Evolutionary conservation across 2,113 vertebrate species (phyloP).

Genomic region (Sceloporus tristichus): DNA sequence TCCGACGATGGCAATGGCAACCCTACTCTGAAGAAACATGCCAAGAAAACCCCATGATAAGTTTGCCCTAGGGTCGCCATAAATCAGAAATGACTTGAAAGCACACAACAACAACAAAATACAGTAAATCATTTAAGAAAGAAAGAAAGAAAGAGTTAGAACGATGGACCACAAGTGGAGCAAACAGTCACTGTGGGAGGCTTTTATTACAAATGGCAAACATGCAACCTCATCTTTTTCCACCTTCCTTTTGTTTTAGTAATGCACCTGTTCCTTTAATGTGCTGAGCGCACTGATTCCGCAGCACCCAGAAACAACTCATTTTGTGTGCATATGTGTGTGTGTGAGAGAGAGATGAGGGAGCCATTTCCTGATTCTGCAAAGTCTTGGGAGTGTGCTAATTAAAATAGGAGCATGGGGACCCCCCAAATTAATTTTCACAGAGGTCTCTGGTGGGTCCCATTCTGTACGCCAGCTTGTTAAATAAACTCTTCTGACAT

Average conservation of each 20-base stretch:
- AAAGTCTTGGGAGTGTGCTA: constrained; percentile 6
- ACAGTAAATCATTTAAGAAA: too few species aligned
- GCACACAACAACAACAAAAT: too few species aligned
- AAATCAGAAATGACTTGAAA: too few species aligned
- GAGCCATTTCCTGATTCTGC: not conserved
- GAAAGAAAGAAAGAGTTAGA: too few species aligned
- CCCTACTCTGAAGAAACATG: too few species aligned
- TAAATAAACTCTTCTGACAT: constrained; percentile 19
- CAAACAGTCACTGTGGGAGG: too few species aligned
- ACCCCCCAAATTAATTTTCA: constrained; percentile 23
- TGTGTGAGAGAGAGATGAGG: not conserved
- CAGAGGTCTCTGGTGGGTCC: constrained; percentile 16
- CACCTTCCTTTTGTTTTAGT: not conserved
- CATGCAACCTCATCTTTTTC: not conserved
- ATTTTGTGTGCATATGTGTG: too few species aligned
- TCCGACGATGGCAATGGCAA: too few species aligned
- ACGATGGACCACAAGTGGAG: too few species aligned
- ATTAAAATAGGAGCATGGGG: constrained; percentile 20
- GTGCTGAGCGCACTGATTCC: not conserved
- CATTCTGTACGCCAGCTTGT: not conserved
- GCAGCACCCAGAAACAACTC: not conserved
- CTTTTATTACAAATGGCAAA: not conserved
- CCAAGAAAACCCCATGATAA: too few species aligned
- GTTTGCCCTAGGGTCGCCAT: too few species aligned
- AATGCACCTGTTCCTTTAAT: not conserved